Conservation (phyloP, 2,797 vertebrate genomes). For the Cichlasoma orientale region DNA sequence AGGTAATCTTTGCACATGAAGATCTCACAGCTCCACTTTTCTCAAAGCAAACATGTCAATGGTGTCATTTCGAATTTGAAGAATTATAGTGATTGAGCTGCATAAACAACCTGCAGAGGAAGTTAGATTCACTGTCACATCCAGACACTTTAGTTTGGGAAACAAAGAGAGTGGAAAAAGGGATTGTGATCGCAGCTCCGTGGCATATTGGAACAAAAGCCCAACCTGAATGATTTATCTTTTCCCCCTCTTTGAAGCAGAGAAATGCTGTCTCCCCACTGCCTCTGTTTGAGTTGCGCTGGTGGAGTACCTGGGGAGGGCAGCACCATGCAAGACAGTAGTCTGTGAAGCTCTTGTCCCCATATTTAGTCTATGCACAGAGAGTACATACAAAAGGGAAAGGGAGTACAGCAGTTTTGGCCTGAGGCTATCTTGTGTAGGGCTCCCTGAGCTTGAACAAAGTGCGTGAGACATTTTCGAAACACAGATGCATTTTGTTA, state of each 20-base stretch:
- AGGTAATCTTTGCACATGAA: constrained; percentile 61
- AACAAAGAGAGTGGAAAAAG: constrained; percentile 78
- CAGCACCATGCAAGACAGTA: constrained; percentile 68
- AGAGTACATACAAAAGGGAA: constrained; percentile 68
- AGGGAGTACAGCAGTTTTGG: constrained; percentile 74
- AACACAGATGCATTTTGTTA: constrained; percentile 88
- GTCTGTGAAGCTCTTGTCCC: constrained; percentile 72
- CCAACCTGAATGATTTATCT: constrained; percentile 84
- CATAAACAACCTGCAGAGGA: constrained; percentile 82
- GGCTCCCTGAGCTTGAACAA: constrained; percentile 79
- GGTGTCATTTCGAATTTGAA: constrained; percentile 83
- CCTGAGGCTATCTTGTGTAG: constrained; percentile 75
- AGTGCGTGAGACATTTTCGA: constrained; percentile 81
- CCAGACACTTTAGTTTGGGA: constrained; percentile 80
- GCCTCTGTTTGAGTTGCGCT: constrained; percentile 67
- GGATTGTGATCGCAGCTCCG: constrained; percentile 81
- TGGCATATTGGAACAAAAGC: constrained; percentile 83
- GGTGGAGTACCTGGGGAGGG: constrained; percentile 76
- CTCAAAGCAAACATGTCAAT: constrained; percentile 73
- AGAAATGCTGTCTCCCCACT: constrained; percentile 67
- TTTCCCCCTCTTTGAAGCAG: constrained; percentile 74
- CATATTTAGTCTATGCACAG: constrained; percentile 73
- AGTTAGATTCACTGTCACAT: constrained; percentile 83
- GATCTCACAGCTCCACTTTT: constrained; percentile 76
- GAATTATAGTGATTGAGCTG: constrained; percentile 82